phyloP scores from a whole-genome alignment of 2,113 vertebrate genomes.

The Prietella phreatophila region DNA sequence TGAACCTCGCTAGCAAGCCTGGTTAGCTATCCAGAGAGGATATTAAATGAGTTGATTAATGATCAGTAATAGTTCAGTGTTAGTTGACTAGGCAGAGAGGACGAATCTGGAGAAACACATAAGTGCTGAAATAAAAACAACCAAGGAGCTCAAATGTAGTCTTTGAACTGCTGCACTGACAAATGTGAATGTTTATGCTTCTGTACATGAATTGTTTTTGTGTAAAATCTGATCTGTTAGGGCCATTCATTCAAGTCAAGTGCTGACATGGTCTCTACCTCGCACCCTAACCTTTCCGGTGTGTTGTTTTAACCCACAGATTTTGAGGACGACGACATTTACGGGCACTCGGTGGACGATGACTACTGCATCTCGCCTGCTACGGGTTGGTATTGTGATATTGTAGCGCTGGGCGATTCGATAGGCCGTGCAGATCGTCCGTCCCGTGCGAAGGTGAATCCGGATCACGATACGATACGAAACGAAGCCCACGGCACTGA shows the following conservation, averaged over 20 bases:
- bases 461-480: background rate
- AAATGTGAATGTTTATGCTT: background rate
- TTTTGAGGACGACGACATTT: conserved; percentile 95
- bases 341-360: conserved; percentile 96
- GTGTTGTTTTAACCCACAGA: conserved; percentile 67
- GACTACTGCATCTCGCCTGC: conserved; percentile 98
- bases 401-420: background rate
- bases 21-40: background rate
- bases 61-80: background rate
- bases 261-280: conserved; percentile 35
- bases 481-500: background rate
- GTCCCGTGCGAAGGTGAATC: background rate
- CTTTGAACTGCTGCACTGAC: background rate
- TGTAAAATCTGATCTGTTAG: background rate
- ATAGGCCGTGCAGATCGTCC: background rate
- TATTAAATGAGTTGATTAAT: background rate
- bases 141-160: background rate
- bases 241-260: background rate
- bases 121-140: background rate
- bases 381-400: conserved; percentile 81
- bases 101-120: background rate
- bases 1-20: background rate
- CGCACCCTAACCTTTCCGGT: background rate
- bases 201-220: background rate
- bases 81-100: background rate